A percentile compares a stretch with the other conserved stretches of the same genome.
Conservation (phyloP, 2,888 invertebrate species). For the Volucella zonaria region DNA sequence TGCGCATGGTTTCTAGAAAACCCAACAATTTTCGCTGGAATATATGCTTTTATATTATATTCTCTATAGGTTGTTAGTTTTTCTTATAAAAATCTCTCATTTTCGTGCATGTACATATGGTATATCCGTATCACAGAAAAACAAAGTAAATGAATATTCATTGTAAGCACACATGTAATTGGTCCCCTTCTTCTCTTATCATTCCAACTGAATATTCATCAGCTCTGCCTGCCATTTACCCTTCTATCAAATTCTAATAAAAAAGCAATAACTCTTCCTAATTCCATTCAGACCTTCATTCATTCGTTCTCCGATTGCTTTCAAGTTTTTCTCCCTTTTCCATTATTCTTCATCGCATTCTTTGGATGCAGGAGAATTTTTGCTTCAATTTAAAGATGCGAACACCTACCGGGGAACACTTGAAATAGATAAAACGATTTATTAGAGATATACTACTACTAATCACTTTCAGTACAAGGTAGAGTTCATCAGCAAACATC, state of each 20-base stretch:
- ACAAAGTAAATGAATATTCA: slow-evolving; percentile 18
- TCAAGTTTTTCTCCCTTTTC: slow-evolving; percentile 1
- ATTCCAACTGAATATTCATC: slow-evolving; percentile 39
- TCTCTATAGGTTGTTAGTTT: no score
- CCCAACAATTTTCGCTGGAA: no score
- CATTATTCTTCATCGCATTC: slow-evolving; percentile 39
- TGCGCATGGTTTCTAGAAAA: no score
- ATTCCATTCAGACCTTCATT: slow-evolving; percentile 35
- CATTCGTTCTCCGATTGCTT: slow-evolving; percentile 1
- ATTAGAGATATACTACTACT: slow-evolving; percentile 61
- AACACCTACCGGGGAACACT: slow-evolving; percentile 35
- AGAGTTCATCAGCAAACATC: slow-evolving; percentile 70
- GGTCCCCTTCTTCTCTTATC: slow-evolving; percentile 21
- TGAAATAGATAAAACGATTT: slow-evolving; percentile 62
- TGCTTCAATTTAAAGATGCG: slow-evolving; percentile 38
- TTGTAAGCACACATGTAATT: slow-evolving; percentile 22
- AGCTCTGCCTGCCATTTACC: slow-evolving; percentile 77
- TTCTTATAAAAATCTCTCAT: no score
- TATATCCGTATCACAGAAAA: not conserved
- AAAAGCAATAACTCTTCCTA: slow-evolving; percentile 76
- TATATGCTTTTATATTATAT: no score
- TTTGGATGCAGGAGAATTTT: slow-evolving; percentile 43
- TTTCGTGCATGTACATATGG: no score
- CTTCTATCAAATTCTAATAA: slow-evolving; percentile 81
- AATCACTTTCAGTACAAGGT: slow-evolving; percentile 71